A percentile compares a stretch with the other conserved stretches of the same genome.
Conservation (phyloP, 2,888 invertebrate genomes). For the Candidula unifasciata region DNA sequence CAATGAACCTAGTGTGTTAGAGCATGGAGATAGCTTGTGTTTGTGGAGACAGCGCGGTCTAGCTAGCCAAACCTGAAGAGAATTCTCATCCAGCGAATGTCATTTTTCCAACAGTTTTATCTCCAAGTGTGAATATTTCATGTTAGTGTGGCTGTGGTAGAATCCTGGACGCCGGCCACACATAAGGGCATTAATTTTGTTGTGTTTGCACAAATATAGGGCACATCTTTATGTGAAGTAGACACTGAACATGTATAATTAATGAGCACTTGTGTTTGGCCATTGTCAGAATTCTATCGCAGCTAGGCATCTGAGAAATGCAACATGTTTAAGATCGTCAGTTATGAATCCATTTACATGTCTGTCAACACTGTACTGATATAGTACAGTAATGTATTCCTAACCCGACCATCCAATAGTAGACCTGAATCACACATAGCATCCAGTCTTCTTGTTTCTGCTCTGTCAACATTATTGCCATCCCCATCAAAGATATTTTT, state of each 20-base stretch:
- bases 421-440: not conserved
- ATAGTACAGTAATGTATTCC: not conserved
- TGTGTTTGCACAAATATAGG: too few species aligned
- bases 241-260: too few species aligned
- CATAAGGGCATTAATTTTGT: too few species aligned
- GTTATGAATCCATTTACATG: not conserved
- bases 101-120: too few species aligned
- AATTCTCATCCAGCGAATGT: not conserved
- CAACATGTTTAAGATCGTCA: too few species aligned
- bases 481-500: not conserved
- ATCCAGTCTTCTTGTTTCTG: conserved; percentile 16
- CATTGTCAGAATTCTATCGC: not conserved
- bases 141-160: too few species aligned
- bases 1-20: conserved; percentile 9
- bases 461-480: conserved; percentile 16
- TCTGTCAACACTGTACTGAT: not conserved
- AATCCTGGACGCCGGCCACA: too few species aligned
- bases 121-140: too few species aligned
- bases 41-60: not conserved
- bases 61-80: not conserved
- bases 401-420: not conserved
- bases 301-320: not conserved
- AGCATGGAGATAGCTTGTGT: not conserved
- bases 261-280: not conserved
- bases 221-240: too few species aligned